Base-by-base conservation (phyloP, 2,888 invertebrate species). In the Meiosimyza platycephala region DNA sequence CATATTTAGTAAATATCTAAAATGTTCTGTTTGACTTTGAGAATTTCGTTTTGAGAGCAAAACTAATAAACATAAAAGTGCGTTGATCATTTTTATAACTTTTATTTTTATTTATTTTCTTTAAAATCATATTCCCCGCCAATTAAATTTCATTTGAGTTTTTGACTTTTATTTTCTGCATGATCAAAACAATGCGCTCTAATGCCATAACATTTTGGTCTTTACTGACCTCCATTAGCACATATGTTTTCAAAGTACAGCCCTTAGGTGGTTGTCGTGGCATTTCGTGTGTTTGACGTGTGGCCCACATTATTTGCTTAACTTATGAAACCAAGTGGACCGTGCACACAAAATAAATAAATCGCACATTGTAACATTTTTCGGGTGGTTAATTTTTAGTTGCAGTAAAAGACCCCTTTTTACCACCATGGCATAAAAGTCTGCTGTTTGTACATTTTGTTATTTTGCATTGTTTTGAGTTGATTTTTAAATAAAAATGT, bases 241-340 rank as follows among this genome's bases (percentile, higher is more conserved):
- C 74, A 72, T 66, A 67, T 66, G 62, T 68, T 59, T 13, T 47
- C 54, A 16, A 55, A 50, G 2, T 11, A 12, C 18, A 6, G 33
- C n/a, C 16, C 33, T 40, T 47, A 15, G 40, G 18, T 6, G 40
- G 28, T n/a, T 1, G n/a, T 15, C 33, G 40, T 40, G 16, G 52
- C 18, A 3, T 33, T n/a, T 50, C 28, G 28, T 22, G 40, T 59
- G n/a, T 40, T 1, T 57, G 22, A 55, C 62, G 69, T 67, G 66
- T 22, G 63, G 62, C 74, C 60, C 57, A 54, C 62, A 72, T 72
- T 72, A 51, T 72, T 75, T 71, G 63, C 67, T 66, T 47, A 59
- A 55, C 59, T 48, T 57, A 71, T 71, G 28, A 71, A 52, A 62
- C 64, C 22, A 2, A 71, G 62, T 62, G 73, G 70, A 64, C 69